These are phyloP conservation scores for Lampris megalopsis DNA, from an alignment of 2,113 vertebrate species.

Conservation along the genomic window DNA sequence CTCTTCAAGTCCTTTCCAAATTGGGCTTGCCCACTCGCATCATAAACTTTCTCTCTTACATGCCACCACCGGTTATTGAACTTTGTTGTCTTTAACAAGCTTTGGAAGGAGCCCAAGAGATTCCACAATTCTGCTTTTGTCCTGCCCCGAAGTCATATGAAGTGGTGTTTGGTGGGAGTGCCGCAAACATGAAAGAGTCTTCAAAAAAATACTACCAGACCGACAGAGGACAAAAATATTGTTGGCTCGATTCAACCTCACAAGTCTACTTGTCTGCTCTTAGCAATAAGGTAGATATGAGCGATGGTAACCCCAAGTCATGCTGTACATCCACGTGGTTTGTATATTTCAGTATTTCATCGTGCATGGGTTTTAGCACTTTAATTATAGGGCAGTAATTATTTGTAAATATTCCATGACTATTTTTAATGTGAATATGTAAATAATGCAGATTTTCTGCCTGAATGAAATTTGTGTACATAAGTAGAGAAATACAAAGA, in stretches of 20 bases:
- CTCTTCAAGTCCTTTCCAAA: constrained; percentile 77
- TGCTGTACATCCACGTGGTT: too few relatives aligned
- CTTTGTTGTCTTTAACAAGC: constrained; percentile 22
- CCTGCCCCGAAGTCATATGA: constrained; percentile 13
- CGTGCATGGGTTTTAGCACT: neutral
- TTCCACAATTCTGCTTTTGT: neutral
- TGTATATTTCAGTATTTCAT: too few relatives aligned
- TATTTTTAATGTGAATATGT: constrained; percentile 69
- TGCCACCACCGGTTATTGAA: constrained; percentile 52
- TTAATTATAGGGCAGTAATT: constrained; percentile 30
- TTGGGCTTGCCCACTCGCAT: constrained; percentile 86
- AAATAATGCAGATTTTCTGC: constrained; percentile 58
- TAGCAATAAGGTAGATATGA: neutral
- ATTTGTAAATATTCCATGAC: constrained; percentile 54
- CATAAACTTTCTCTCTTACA: constrained; percentile 87
- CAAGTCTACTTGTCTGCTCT: neutral
- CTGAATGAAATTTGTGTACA: constrained; percentile 49
- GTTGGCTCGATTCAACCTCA: neutral
- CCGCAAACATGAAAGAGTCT: neutral
- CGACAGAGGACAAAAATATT: neutral
- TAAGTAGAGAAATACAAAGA: constrained; percentile 29
- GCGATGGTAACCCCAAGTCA: too few relatives aligned
- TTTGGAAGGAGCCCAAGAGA: neutral
- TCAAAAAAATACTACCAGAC: constrained; percentile 1
- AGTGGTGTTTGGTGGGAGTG: constrained; percentile 14